Conservation (phyloP, 2,888 invertebrate species). For the Synanthedon tipuliformis region DNA sequence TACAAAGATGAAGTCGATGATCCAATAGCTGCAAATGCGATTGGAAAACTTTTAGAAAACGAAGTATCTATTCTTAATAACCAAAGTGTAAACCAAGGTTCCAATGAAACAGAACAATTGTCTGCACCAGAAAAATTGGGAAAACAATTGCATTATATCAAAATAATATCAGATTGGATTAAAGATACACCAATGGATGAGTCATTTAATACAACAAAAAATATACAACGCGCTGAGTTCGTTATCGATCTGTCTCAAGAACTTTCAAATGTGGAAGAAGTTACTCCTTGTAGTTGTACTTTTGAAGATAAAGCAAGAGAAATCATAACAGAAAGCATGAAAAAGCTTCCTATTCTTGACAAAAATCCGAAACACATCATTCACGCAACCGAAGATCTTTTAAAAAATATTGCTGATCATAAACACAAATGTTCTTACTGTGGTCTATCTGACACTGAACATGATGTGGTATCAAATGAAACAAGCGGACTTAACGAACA, state of each 20-base stretch:
- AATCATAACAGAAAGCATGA: constrained; percentile 20
- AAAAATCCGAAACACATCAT: constrained; percentile 13
- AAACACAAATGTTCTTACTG: too few species aligned
- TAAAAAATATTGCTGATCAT: not conserved
- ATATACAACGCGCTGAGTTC: constrained; percentile 26
- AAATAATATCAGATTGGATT: constrained; percentile 41
- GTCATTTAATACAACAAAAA: constrained; percentile 22
- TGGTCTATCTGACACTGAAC: constrained; percentile 8
- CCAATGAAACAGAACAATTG: constrained; percentile 6
- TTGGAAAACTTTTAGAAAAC: constrained; percentile 25
- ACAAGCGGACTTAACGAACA: constrained; percentile 15
- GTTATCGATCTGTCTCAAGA: constrained; percentile 30
- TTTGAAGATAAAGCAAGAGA: constrained; percentile 18
- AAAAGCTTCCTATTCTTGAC: constrained; percentile 18
- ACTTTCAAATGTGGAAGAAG: constrained; percentile 28
- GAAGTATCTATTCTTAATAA: constrained; percentile 30
- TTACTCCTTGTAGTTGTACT: constrained; percentile 10
- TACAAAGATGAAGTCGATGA: constrained; percentile 31
- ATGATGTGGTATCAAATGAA: constrained; percentile 4
- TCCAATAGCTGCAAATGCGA: constrained; percentile 25
- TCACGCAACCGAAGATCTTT: constrained; percentile 12
- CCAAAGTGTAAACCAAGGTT: constrained; percentile 12
- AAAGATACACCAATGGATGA: constrained; percentile 27
- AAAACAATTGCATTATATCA: constrained; percentile 33
- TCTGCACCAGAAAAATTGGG: constrained; percentile 19